Conservation (phyloP, 2,797 vertebrate species). For the Melanotaenia parkinsoni region DNA sequence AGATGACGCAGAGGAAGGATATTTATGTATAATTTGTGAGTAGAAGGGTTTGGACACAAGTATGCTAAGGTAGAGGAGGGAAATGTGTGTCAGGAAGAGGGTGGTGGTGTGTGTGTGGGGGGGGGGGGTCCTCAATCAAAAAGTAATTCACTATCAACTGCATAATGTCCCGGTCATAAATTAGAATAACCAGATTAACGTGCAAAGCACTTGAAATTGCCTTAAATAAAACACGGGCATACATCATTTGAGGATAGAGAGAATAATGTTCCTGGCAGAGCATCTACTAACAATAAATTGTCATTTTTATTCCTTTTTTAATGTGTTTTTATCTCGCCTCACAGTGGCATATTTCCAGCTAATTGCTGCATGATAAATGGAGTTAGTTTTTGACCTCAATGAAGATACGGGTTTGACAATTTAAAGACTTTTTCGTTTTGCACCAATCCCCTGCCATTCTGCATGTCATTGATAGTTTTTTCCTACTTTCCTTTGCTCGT, state of each 20-base stretch:
- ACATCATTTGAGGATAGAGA: constrained; percentile 76
- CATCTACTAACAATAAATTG: constrained; percentile 65
- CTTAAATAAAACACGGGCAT: constrained; percentile 90
- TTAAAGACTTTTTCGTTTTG: constrained; percentile 47
- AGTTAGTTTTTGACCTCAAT: constrained; percentile 55
- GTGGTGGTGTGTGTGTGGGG: constrained; percentile 2
- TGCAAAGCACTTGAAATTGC: constrained; percentile 85
- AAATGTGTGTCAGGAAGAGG: too few species aligned
- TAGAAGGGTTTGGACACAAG: constrained; percentile 28
- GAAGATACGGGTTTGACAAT: constrained; percentile 41
- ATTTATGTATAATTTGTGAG: constrained; percentile 35
- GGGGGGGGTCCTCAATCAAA: constrained; percentile 77
- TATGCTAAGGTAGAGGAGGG: not conserved
- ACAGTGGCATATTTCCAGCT: constrained; percentile 56
- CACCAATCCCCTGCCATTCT: constrained; percentile 17
- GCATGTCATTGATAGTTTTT: constrained; percentile 9
- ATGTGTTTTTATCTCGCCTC: constrained; percentile 52
- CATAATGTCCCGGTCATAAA: constrained; percentile 87
- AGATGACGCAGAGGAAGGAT: not conserved
- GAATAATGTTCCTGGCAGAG: constrained; percentile 68
- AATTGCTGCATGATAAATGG: constrained; percentile 52
- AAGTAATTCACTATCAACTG: constrained; percentile 83
- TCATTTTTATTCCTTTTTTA: constrained; percentile 58
- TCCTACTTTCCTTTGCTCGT: constrained; percentile 27
- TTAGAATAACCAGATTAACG: constrained; percentile 92